phyloP scores from a whole-genome alignment of 2,797 vertebrate species.

The Argentina silus region DNA sequence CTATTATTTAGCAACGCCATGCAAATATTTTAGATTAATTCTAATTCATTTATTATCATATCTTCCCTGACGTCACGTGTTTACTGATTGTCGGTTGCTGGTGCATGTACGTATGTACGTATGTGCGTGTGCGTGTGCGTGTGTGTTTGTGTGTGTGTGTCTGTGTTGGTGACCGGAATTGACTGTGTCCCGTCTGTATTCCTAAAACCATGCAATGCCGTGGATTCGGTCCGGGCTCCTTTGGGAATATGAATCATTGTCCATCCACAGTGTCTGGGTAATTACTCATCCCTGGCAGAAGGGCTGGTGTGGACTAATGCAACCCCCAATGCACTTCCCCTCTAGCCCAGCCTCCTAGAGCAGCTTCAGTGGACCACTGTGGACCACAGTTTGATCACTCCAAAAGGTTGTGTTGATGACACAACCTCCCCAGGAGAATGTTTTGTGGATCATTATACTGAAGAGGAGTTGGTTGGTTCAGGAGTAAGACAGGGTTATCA shows the following conservation, averaged over 20 bases:
- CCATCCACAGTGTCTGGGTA: slow-evolving; percentile 16
- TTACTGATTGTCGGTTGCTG: not conserved
- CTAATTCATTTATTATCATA: not conserved
- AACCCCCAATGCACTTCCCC: slow-evolving; percentile 8
- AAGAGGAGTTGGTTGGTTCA: not conserved
- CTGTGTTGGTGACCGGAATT: slow-evolving; percentile 18
- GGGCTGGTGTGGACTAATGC: slow-evolving; percentile 13
- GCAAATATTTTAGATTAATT: not conserved
- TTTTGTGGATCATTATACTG: not conserved
- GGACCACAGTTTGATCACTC: not conserved
- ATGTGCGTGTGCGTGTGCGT: not conserved
- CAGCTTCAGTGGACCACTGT: not conserved
- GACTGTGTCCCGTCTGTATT: slow-evolving; percentile 6
- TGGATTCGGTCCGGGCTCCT: slow-evolving; percentile 6
- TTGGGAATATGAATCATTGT: slow-evolving; percentile 28
- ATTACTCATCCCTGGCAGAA: slow-evolving; percentile 23
- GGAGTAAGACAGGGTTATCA: no score
- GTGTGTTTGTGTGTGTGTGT: not conserved
- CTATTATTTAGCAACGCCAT: not conserved
- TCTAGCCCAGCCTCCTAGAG: slow-evolving; percentile 5
- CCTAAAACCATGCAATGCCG: slow-evolving; percentile 12
- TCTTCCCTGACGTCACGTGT: not conserved
- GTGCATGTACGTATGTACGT: not conserved
- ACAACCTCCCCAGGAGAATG: not conserved
- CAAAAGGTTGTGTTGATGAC: slow-evolving; percentile 7